Evolutionary conservation across 2,797 vertebrate species (phyloP).

Genomic region (Pantherophis alleghaniensis): DNA sequence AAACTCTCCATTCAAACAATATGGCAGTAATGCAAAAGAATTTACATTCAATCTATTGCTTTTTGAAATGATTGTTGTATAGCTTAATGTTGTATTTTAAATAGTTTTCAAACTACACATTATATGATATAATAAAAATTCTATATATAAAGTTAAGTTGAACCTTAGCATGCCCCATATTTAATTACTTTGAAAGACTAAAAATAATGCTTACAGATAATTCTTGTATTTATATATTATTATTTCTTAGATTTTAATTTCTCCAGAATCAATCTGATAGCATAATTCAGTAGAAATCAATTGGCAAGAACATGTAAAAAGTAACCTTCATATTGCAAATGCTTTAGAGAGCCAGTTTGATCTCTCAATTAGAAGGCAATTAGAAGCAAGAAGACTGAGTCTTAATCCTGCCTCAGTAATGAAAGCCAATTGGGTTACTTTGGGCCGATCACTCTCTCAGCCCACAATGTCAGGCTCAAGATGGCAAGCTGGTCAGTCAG

Average conservation of each 20-base stretch:
- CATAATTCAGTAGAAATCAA: background rate
- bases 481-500: too few species aligned
- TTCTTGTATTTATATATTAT: background rate
- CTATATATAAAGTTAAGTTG: background rate
- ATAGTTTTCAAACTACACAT: background rate
- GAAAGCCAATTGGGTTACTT: too few species aligned
- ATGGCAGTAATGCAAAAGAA: background rate
- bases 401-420: too few species aligned
- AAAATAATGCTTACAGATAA: background rate
- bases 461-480: too few species aligned
- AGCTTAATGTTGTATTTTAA: background rate
- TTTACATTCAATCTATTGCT: background rate
- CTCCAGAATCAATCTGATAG: background rate
- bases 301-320: slow-evolving; percentile 19
- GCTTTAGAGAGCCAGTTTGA: background rate
- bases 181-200: background rate
- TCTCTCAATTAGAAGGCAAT: too few species aligned
- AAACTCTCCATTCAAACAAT: background rate
- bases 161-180: background rate
- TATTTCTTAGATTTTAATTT: slow-evolving; percentile 4
- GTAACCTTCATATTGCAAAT: background rate
- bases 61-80: background rate
- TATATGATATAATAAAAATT: background rate
- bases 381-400: too few species aligned
- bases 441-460: too few species aligned